These are phyloP conservation scores for Cheilosia variabilis DNA, from an alignment of 2,888 invertebrate species.

Conservation along the genomic window DNA sequence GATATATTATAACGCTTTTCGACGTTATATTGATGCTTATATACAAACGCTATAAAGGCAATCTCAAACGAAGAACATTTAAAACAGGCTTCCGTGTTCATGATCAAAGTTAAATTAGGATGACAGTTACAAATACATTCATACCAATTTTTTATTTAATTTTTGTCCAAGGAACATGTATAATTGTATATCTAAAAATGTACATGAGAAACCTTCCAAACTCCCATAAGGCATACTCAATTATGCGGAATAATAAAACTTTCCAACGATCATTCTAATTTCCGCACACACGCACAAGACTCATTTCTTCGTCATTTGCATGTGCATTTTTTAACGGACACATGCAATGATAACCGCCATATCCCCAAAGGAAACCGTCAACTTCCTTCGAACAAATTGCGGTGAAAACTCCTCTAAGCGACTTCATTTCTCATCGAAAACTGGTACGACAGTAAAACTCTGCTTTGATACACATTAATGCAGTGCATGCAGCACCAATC, in stretches of 20 bases:
- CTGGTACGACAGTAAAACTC: background rate
- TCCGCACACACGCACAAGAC: conserved; percentile 18
- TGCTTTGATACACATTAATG: conserved; percentile 56
- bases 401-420: conserved; percentile 19
- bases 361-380: conserved; percentile 23
- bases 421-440: conserved; percentile 48
- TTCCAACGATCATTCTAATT: background rate
- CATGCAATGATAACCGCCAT: conserved; percentile 26
- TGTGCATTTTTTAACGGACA: background rate
- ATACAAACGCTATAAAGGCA: no score
- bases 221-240: background rate
- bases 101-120: no score
- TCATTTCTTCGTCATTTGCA: background rate
- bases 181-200: no score
- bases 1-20: no score
- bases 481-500: background rate
- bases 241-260: conserved; percentile 23
- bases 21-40: no score
- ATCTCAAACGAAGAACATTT: no score
- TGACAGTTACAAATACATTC: no score
- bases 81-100: no score
- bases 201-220: background rate
- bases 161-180: no score
- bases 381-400: conserved; percentile 20
- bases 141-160: no score